Evolutionary conservation across 2,113 vertebrate genomes (phyloP), one percentile per base, ranked within the genome.

Genomic region (Motacilla alba): DNA sequence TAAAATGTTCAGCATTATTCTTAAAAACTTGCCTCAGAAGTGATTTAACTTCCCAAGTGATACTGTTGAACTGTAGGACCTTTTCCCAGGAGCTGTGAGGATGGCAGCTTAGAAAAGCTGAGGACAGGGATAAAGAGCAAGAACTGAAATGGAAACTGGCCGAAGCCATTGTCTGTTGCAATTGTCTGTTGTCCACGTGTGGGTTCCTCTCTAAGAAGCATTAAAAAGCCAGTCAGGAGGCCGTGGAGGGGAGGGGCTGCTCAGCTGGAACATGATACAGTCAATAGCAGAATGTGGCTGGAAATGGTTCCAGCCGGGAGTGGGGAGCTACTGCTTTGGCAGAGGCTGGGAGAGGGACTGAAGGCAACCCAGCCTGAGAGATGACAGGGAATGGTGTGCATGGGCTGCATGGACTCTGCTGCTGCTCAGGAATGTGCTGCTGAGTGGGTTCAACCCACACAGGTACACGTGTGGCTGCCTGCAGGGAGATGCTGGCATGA

Each of bases 331-430:
- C 63, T 70, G 22, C 64, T 58, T 66, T 55, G 52, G 9, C 39
- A 49, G 37, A 53, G 44, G 17, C 22, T 46, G 35, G 23, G 30
- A 79, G 31, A 20, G 27, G 7, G 28, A 11, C 17, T 1, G 8
- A 72, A 82, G 39, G 44, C 19, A 77, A 1, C 55, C 44, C 41
- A 75, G 21, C 14, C 30, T 63, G n/a, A 5, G 16, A 55, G 41
- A 46, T 62, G 39, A 16, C 13, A 37, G 35, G 11, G 17, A 14
- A 1, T 1, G 1, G 13, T 11, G 20, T 69, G 11, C 18, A 3
- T 11, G 49, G n/a, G 18, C 53, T 84, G 30, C 0, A 5, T 9
- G n/a, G 46, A 27, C 67, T 56, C 55, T 63, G 28, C 41, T 47
- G 53, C 53, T 67, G 33, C 81, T 67, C 28, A 35, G 56, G 59